Base-by-base conservation (phyloP, 2,797 vertebrate genomes). In the Labeo calbasu region DNA sequence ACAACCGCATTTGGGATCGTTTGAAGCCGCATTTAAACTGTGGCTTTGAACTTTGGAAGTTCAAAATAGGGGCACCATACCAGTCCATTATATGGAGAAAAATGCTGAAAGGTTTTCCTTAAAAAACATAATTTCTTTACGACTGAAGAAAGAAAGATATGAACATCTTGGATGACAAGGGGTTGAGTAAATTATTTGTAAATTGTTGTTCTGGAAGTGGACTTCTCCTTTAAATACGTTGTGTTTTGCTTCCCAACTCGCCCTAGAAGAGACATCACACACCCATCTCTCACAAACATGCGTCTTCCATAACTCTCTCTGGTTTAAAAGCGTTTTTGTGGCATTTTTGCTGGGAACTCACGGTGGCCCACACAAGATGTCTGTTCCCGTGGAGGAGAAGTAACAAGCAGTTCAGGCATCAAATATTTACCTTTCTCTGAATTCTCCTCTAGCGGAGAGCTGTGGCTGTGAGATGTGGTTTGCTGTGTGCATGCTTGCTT, bases 391-490 rank as follows among this genome's bases (percentile, higher is more conserved):
- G 55, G 43, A 63, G 69, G 23, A 82, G 59, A 82, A 82, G 80
- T 63, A 82, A 73, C 69, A 61, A 72, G 79, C 69, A 61, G 79
- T 81, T 81, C 68, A 57, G 79, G 68, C 79, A 51, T 82, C 80
- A 82, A 73, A 82, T 82, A 65, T 82, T 82, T 73, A 73, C 80
- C 43, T 82, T 82, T 73, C 80, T 61, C 79, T n/a, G 69, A 61
- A 72, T 72, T 72, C 79, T 63, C 25, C 43, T 63, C 13, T 23
- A 50, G 25, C 0, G 9, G 55, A 69, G 32, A 11, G 7, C 65
- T 68, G 69, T 25, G 69, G 23, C 25, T 63, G 40, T 46, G 65
- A 81, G 79, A 55, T 40, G 13, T n/a, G 69, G 25, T 51, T 63
- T 59, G 69, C 25, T 48, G 43, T 61, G 21, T 48, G 53, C 17